Percentiles rank a stretch among this genome's conserved stretches.
Evolutionary conservation across 64 coral and sea anemone genomes (phyloP).

Genomic region (Hydrozoanthus tunicans): DNA sequence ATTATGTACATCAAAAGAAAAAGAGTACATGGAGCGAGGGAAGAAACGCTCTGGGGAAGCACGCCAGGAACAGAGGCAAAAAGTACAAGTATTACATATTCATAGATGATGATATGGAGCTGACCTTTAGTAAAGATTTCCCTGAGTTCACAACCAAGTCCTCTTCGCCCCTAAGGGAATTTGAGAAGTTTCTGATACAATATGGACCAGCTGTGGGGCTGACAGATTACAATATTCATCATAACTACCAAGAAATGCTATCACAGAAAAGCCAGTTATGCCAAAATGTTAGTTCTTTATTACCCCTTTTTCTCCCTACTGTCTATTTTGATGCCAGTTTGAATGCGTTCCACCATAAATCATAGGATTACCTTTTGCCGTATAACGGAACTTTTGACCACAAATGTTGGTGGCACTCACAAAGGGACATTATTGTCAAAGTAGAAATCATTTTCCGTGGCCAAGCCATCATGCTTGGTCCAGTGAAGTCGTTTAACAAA

Average conservation of each 20-base stretch:
- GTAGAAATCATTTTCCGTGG: constrained; percentile 41
- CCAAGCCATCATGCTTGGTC: constrained; percentile 19
- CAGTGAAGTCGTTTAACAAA: background rate
- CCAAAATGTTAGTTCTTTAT: background rate
- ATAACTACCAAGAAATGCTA: background rate
- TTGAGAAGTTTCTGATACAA: background rate
- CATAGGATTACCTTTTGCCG: constrained; percentile 25
- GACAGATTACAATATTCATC: background rate
- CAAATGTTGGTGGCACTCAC: constrained; percentile 14
- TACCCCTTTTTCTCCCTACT: background rate
- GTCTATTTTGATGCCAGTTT: constrained; percentile 28
- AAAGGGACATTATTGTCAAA: background rate
- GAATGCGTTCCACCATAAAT: constrained; percentile 46
- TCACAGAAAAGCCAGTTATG: background rate
- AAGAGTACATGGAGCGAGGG: background rate
- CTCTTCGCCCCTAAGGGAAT: background rate
- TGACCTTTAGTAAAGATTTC: background rate
- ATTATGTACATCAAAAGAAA: background rate
- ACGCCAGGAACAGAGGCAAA: background rate
- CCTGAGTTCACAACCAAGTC: background rate
- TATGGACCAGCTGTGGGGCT: background rate
- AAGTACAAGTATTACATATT: background rate
- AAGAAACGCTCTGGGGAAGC: background rate
- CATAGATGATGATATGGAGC: background rate
- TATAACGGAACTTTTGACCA: constrained; percentile 33